Percentiles rank a stretch among this genome's conserved stretches.
Conservation (phyloP, 2,888 invertebrate species). For the Cephus nigrinus region DNA sequence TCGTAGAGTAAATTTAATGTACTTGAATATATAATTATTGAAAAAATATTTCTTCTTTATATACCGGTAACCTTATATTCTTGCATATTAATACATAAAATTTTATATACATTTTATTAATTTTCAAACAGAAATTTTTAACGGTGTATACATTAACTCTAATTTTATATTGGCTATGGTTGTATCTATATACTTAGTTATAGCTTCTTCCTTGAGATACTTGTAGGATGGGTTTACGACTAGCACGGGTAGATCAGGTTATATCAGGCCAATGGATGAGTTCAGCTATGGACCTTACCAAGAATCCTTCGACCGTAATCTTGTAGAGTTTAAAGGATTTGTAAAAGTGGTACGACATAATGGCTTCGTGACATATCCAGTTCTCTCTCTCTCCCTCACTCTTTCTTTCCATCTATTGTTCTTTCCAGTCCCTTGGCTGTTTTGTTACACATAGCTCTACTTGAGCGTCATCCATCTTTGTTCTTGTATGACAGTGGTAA, state of each 20-base stretch:
- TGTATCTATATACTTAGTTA: not conserved
- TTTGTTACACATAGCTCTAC: not conserved
- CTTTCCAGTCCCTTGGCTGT: not conserved
- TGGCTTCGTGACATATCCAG: not conserved
- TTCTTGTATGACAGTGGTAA: not conserved
- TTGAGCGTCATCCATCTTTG: not conserved
- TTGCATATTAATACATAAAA: no score
- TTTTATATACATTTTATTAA: no score
- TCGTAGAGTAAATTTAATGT: no score
- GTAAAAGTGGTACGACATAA: not conserved
- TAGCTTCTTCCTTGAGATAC: not conserved
- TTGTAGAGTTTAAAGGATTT: not conserved
- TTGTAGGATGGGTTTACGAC: not conserved
- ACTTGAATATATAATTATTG: no score
- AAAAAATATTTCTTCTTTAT: no score
- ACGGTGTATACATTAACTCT: no score
- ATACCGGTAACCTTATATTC: no score
- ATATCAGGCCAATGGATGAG: not conserved
- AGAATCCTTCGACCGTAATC: not conserved
- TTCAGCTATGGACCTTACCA: not conserved
- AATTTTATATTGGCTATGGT: not conserved
- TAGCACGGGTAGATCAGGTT: not conserved
- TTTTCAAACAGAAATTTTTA: no score
- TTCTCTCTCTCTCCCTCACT: no score
- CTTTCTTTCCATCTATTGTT: not conserved